phyloP scores from a whole-genome alignment of 2,888 invertebrate species.

The Eristalis tenax region DNA sequence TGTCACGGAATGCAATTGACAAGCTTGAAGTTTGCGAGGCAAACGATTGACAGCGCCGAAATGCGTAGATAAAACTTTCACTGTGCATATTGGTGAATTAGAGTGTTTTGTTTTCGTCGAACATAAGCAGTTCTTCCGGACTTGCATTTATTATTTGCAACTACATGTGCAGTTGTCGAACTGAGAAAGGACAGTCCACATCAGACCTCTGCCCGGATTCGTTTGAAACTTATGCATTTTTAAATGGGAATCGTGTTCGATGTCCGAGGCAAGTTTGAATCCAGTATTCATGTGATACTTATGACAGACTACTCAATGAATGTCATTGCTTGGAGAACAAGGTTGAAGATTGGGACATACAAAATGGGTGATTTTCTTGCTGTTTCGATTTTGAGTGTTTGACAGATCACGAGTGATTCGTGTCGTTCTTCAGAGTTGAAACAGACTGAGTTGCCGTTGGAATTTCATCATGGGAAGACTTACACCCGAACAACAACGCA shows the following conservation, averaged over 20 bases:
- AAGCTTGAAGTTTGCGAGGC: constrained; percentile 29
- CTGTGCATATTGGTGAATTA: neutral
- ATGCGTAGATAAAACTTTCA: neutral
- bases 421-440: too few relatives aligned
- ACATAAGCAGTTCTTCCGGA: neutral
- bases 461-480: too few relatives aligned
- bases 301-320: too few relatives aligned
- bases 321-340: too few relatives aligned
- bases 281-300: too few relatives aligned
- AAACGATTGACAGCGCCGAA: constrained; percentile 7
- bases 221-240: neutral
- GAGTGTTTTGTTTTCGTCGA: neutral
- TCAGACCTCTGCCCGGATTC: neutral
- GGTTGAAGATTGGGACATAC: too few relatives aligned
- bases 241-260: neutral
- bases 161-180: neutral
- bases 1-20: constrained; percentile 18
- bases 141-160: neutral
- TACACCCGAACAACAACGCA: too few relatives aligned
- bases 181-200: neutral
- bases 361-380: too few relatives aligned
- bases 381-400: too few relatives aligned
- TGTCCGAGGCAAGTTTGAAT: too few relatives aligned
- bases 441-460: too few relatives aligned
- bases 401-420: too few relatives aligned